phyloP scores from a whole-genome alignment of 1,140 invertebrate genomes.

The Dinothrombium tinctorium region DNA sequence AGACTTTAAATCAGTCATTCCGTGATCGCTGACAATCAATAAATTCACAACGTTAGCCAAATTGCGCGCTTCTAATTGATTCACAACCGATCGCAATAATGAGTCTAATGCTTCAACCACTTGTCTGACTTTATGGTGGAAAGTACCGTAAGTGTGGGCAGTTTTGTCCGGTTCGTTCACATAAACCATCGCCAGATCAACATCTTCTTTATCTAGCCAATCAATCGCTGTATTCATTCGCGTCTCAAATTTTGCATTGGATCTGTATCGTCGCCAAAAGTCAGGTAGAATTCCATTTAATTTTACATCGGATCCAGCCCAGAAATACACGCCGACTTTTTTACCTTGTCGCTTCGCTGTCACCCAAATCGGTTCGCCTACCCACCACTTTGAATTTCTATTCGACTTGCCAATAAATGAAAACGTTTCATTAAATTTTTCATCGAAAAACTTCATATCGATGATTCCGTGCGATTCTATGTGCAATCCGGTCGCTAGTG shows the following conservation, averaged over 20 bases:
- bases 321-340: conserved; percentile 20
- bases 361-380: conserved; percentile 9
- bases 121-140: background rate
- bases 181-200: conserved; percentile 15
- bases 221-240: conserved; percentile 10
- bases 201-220: conserved; percentile 8
- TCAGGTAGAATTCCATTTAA: conserved; percentile 20
- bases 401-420: no score
- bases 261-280: conserved; percentile 17
- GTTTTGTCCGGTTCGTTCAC: conserved; percentile 16
- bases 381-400: background rate
- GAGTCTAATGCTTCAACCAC: background rate
- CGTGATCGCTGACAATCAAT: no score
- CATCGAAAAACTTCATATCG: no score
- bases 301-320: conserved; percentile 24
- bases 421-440: no score
- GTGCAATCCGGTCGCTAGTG: no score
- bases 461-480: no score
- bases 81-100: no score
- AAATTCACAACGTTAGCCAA: no score
- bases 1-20: no score
- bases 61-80: no score
- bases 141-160: conserved; percentile 17
- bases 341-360: conserved; percentile 18
- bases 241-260: conserved; percentile 4